A percentile compares a stretch with the other conserved stretches of the same genome.
Evolutionary conservation across 2,888 invertebrate genomes (phyloP).

Genomic region (Lochmaea capreae): DNA sequence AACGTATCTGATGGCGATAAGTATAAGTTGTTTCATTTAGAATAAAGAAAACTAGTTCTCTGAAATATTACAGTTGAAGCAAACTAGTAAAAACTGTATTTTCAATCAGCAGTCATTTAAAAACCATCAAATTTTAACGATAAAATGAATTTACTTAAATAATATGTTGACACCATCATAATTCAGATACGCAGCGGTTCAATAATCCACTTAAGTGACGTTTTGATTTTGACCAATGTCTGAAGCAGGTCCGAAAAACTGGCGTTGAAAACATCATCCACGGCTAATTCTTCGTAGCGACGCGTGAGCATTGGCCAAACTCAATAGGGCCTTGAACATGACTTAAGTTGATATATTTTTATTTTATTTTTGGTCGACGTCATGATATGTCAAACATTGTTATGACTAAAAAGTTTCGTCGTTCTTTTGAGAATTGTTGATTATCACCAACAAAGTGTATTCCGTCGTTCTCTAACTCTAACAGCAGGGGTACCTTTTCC

Average conservation of each 20-base stretch:
- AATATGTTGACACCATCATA: conserved; percentile 1
- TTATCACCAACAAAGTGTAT: conserved; percentile 35
- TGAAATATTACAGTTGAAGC: not conserved
- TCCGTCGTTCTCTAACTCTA: conserved; percentile 54
- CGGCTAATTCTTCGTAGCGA: conserved; percentile 36
- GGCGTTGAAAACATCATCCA: conserved; percentile 17
- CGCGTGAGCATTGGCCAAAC: conserved; percentile 44
- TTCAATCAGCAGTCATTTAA: not conserved
- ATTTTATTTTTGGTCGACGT: conserved; percentile 42
- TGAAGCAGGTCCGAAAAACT: conserved; percentile 27
- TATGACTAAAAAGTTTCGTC: conserved; percentile 26
- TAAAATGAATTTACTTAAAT: not conserved
- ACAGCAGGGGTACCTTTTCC: conserved; percentile 61
- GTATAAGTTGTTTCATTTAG: not conserved
- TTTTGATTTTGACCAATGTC: conserved; percentile 43
- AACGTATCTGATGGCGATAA: not conserved
- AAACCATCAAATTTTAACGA: not conserved
- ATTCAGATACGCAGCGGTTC: conserved; percentile 11
- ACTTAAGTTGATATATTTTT: conserved; percentile 47
- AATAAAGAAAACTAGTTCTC: not conserved
- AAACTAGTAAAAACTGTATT: not conserved
- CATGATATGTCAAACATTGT: conserved; percentile 45
- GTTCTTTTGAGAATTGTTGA: conserved; percentile 55
- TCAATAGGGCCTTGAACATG: conserved; percentile 61
- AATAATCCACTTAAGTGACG: conserved; percentile 43